Conservation (phyloP, 1,140 invertebrate species). For the Drosophila orena region DNA sequence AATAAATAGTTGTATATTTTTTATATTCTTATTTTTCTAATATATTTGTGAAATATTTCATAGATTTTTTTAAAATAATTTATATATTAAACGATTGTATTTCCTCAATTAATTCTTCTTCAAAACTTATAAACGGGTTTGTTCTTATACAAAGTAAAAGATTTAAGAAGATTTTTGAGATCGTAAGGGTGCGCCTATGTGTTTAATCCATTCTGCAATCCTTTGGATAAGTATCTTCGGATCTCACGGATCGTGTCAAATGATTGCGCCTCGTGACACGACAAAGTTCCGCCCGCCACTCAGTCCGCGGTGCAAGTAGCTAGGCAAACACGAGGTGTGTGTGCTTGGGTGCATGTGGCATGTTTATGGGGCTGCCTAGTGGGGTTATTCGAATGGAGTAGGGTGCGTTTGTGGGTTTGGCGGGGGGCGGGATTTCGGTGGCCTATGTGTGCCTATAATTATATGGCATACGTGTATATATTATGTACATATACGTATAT, state of each 20-base stretch:
- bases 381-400: slow-evolving; percentile 38
- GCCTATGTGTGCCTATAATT: slow-evolving; percentile 61
- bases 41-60: no score
- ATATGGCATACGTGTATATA: slow-evolving; percentile 2
- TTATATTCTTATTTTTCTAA: no score
- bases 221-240: no score
- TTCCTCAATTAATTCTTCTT: no score
- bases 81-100: no score
- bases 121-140: no score
- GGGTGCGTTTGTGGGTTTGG: slow-evolving; percentile 39
- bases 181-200: no score
- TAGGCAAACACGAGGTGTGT: slow-evolving; percentile 17
- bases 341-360: neutral
- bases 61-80: no score
- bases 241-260: neutral
- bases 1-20: no score
- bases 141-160: no score
- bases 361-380: slow-evolving; percentile 3
- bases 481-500: neutral
- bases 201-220: no score
- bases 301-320: slow-evolving; percentile 5
- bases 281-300: slow-evolving; percentile 3
- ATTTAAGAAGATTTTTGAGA: no score
- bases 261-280: slow-evolving; percentile 37
- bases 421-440: neutral